Base-by-base conservation (phyloP, 2,888 invertebrate genomes). In the Lasioglossum figueresi region DNA sequence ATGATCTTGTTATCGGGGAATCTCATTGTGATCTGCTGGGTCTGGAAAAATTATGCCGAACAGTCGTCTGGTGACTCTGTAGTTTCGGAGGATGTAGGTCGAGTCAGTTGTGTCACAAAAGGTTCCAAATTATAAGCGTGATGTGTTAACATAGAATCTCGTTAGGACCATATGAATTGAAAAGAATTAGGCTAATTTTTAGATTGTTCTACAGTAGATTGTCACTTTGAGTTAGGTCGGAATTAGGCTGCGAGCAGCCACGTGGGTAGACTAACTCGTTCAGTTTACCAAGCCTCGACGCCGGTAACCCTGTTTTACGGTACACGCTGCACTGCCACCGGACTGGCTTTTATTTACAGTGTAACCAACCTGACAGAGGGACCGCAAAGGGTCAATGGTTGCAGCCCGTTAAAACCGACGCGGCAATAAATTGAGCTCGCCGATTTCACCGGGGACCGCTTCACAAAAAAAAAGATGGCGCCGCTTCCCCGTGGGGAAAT, bases 241-340 rank as follows among this genome's bases (percentile, higher is more conserved):
- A 59, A 59, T 59, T 31, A 66, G 66, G 34, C 19, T 66, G 31
- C 19, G 19, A 19, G 19, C 66, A 19, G 66, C 19, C 31, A 34
- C 66, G 66, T 66, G 66, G 66, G 66, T 31, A 72, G 19, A 45
- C 37, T 63, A n/a, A 79, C 70, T 79, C 68, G 79, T 56, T 70
- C 79, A 52, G 66, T 59, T 27, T 27, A 31, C 59, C 59, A 31
- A 59, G 27, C 59, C 45, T 23, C 78, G 71, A 37, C 82, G 80
- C 78, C 77, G 19, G 86, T 86, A 87, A 80, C 87, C 80, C 77
- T 87, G 87, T 86, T 86, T 87, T 84, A 87, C 86, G 86, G 84
- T 86, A 84, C 84, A 86, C 63, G 77, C 37, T 68, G 76, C 80
- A 77, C 73, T 59, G 72, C 63, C 81, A 76, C 68, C 66, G 70